Evolutionary conservation across 2,888 invertebrate species (phyloP).

Genomic region (Caenorhabditis panamensis): DNA sequence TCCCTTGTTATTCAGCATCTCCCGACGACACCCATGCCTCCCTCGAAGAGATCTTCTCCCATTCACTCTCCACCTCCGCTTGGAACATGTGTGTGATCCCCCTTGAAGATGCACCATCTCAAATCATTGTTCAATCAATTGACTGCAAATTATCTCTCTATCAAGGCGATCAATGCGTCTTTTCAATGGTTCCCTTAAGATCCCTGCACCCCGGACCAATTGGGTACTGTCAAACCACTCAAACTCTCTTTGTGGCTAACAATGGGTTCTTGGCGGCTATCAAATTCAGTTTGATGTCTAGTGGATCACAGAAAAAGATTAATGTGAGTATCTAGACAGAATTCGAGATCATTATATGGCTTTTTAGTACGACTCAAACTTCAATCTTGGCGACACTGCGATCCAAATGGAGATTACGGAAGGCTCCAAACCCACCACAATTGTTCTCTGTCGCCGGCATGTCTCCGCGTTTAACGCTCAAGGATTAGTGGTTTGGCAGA

Average conservation of each 20-base stretch:
- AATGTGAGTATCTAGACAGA: no score
- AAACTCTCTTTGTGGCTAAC: conserved; percentile 59
- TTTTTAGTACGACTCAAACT: conserved; percentile 71
- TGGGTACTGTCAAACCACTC: conserved; percentile 41
- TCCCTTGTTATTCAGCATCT: no score
- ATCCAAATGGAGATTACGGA: conserved; percentile 59
- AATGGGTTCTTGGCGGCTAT: conserved; percentile 54
- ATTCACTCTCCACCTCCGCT: conserved; percentile 56
- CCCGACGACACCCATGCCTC: conserved; percentile 35
- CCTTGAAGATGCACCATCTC: conserved; percentile 10
- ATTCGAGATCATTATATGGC: no score
- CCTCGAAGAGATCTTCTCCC: conserved; percentile 62
- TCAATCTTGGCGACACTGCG: conserved; percentile 66
- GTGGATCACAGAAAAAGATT: conserved; percentile 61
- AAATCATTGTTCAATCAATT: conserved; percentile 66
- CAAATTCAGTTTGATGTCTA: conserved; percentile 64
- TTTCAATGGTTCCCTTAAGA: conserved; percentile 55
- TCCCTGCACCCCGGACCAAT: conserved; percentile 69
- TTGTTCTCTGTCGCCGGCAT: conserved; percentile 67
- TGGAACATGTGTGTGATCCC: conserved; percentile 65
- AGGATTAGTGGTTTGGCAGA: conserved; percentile 60
- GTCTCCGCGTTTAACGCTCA: conserved; percentile 50
- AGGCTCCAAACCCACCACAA: conserved; percentile 41
- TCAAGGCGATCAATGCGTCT: conserved; percentile 67
- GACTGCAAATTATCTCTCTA: conserved; percentile 62